Conservation (phyloP, 2,888 invertebrate species). For the Coenonympha glycerion region DNA sequence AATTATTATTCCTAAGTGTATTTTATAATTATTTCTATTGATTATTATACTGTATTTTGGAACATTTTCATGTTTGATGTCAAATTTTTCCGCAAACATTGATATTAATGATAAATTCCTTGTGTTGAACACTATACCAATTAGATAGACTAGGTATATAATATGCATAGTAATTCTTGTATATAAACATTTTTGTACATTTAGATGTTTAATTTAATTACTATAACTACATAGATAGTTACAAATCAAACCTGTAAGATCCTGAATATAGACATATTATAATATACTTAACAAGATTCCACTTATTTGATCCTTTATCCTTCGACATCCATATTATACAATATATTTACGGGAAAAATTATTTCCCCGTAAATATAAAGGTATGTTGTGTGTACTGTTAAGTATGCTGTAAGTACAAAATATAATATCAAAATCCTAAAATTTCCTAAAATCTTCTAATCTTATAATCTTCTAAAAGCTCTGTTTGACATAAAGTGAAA, state of each 20-base stretch:
- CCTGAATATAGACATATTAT: constrained; percentile 65
- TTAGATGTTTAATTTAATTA: constrained; percentile 70
- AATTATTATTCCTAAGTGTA: constrained; percentile 14
- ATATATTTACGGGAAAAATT: too few relatives aligned
- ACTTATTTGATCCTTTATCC: constrained; percentile 8
- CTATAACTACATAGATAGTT: constrained; percentile 59
- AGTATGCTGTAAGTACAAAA: too few relatives aligned
- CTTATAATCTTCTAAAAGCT: too few relatives aligned
- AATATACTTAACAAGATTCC: constrained; percentile 36
- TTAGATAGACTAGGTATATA: constrained; percentile 46
- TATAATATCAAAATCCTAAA: too few relatives aligned
- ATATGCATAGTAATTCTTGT: constrained; percentile 67
- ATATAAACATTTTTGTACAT: constrained; percentile 75
- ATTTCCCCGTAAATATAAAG: too few relatives aligned
- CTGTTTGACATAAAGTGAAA: too few relatives aligned
- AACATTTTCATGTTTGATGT: constrained; percentile 26
- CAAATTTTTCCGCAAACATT: constrained; percentile 20
- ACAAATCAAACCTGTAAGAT: constrained; percentile 71
- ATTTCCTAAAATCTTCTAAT: too few relatives aligned
- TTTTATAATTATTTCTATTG: constrained; percentile 18
- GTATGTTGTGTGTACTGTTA: too few relatives aligned
- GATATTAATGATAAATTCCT: constrained; percentile 56
- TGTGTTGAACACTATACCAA: constrained; percentile 52
- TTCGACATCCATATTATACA: not conserved
- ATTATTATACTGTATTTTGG: constrained; percentile 23